Percentiles rank a stretch among this genome's conserved stretches.
Evolutionary conservation across 2,797 vertebrate species (phyloP).

Genomic region (Pachyuromys duprasi): DNA sequence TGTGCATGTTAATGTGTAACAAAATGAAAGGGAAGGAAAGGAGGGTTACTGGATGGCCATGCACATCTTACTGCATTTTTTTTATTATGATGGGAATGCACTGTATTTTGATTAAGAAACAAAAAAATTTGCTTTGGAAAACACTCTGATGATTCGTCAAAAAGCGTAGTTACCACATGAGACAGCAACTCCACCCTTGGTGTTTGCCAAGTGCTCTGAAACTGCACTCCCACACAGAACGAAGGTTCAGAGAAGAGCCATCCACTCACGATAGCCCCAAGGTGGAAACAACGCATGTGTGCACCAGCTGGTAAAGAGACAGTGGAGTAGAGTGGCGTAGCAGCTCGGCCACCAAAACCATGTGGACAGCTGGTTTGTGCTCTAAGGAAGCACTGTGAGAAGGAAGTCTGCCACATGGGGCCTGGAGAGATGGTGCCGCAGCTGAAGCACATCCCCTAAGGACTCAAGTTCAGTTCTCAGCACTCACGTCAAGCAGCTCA

Average conservation of each 20-base stretch:
- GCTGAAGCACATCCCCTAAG: not conserved
- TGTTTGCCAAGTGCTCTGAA: not conserved
- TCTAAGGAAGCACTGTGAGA: not conserved
- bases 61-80: not conserved
- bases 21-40: not conserved
- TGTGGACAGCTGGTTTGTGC: not conserved
- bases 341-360: not conserved
- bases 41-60: not conserved
- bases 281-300: not conserved
- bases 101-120: not conserved
- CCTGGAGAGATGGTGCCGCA: not conserved
- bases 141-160: not conserved
- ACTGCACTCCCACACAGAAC: not conserved
- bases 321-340: accelerated
- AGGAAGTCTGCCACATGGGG: no score
- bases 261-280: not conserved
- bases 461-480: not conserved
- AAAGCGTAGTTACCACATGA: not conserved
- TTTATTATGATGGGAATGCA: not conserved
- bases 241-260: not conserved
- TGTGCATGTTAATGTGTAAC: not conserved
- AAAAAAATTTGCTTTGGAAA: not conserved
- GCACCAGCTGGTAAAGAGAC: not conserved
- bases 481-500: not conserved
- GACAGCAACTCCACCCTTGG: not conserved